Base-by-base conservation (phyloP, 2,113 vertebrate species). In the Chlamydotis undulata region DNA sequence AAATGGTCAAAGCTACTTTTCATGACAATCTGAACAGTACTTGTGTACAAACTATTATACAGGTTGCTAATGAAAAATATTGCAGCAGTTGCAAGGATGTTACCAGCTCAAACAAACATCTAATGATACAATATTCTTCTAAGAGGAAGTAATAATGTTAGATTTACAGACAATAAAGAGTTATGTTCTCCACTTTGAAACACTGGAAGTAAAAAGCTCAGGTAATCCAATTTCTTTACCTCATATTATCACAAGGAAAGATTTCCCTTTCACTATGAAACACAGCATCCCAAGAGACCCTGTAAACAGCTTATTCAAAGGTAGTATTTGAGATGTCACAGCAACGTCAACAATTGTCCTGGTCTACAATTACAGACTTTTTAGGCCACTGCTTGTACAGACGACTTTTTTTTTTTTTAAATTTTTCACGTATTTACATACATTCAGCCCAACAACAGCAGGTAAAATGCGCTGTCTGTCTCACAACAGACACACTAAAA, bases 51-150 rank as follows among this genome's bases (percentile, higher is more conserved):
- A 98, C 94, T 98, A 98, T 98, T 96, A 98, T 98, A 98, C 98
- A 98, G 83, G 91, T 98, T 96, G 98, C 98, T 98, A 97, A 98
- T 97, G 97, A 97, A 98, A 98, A 96, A 96, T 98, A 98, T 97
- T 97, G 96, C 97, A 97, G 97, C 87, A 45, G 94, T 97, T 97
- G 97, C 98, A 98, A 97, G 79, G 96, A 98, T 98, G 97, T 98
- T 98, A 98, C 96, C 96, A 98, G 98, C 85, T 98, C 93, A 98
- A 97, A 98, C 98, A 97, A 98, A 98, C 98, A 98, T 95, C 98
- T 98, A 98, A 98, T 98, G 97, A 96, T 98, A 98, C 98, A 97
- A 96, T 98, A 98, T 96, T 98, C 94, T 97, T 98, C 97, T 98
- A 98, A 97, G 98, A 98, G 97, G 97, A 98, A 98, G 97, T 97